A percentile compares a stretch with the other conserved stretches of the same genome.
Evolutionary conservation across 2,113 vertebrate genomes (phyloP).

Genomic region (Regulus satrapa): DNA sequence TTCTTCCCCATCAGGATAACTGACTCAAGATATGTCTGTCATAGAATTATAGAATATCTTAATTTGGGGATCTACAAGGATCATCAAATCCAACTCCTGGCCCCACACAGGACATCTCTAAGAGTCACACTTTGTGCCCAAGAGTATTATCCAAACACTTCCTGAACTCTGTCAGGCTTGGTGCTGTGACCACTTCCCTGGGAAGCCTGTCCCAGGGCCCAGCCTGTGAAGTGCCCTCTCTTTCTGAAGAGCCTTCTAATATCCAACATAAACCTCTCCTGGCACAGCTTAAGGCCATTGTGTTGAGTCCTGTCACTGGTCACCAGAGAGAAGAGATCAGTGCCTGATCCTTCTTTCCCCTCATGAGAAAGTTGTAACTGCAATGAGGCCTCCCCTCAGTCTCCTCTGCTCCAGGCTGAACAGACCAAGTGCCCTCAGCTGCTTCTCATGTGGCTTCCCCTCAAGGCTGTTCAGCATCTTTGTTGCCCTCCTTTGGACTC

Average conservation of each 20-base stretch:
- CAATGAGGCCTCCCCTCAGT: background rate
- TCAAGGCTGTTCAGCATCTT: background rate
- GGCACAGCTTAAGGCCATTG: background rate
- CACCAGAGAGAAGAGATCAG: background rate
- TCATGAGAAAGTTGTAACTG: rapidly evolving
- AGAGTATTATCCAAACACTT: background rate
- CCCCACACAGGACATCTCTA: background rate
- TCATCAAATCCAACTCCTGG: background rate
- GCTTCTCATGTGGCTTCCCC: rapidly evolving
- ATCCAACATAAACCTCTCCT: background rate
- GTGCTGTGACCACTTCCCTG: no score
- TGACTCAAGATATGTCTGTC: background rate
- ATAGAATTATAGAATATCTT: background rate
- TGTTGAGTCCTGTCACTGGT: rapidly evolving
- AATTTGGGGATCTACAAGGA: background rate
- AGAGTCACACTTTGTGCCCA: no score
- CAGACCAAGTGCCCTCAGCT: rapidly evolving
- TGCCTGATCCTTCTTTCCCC: background rate
- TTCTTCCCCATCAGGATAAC: background rate
- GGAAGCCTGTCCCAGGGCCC: background rate
- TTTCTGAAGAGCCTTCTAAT: background rate
- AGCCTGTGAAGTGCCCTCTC: background rate
- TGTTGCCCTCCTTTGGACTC: rapidly evolving
- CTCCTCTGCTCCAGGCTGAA: background rate
- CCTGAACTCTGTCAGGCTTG: background rate